Evolutionary conservation across 1,140 invertebrate species (phyloP).

Genomic region (Ptiloglossa arizonensis): DNA sequence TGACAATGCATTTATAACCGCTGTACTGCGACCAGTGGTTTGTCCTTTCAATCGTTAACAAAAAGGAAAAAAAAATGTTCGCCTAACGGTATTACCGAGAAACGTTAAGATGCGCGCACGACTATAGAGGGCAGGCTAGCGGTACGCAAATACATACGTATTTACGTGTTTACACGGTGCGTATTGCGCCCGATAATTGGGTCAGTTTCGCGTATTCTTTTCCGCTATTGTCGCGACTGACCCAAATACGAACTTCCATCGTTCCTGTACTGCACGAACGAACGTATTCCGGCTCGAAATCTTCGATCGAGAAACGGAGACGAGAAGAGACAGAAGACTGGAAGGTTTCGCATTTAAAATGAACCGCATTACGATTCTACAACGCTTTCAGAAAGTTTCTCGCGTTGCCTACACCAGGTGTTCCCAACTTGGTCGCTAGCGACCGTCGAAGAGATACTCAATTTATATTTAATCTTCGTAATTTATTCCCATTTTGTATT

Average conservation of each 20-base stretch:
- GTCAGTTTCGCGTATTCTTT: constrained; percentile 38
- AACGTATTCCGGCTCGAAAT: constrained; percentile 13
- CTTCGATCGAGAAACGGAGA: background rate
- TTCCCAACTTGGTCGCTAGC: too few relatives aligned
- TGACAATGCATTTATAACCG: too few relatives aligned
- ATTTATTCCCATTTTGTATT: too few relatives aligned
- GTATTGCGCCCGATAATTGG: constrained; percentile 20
- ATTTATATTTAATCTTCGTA: too few relatives aligned
- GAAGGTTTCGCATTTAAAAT: background rate
- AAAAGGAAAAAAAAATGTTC: background rate
- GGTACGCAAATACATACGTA: constrained; percentile 31
- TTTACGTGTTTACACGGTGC: constrained; percentile 31
- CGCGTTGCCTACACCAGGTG: background rate
- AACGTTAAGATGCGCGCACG: constrained; percentile 21
- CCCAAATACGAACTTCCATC: constrained; percentile 34
- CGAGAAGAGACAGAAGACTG: background rate
- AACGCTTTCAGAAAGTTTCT: background rate
- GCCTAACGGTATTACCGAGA: constrained; percentile 39
- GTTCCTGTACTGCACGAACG: background rate
- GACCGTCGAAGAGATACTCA: too few relatives aligned
- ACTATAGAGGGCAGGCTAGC: constrained; percentile 17
- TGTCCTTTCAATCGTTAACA: background rate
- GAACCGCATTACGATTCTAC: constrained; percentile 16
- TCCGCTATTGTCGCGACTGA: constrained; percentile 29
- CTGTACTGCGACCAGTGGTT: too few relatives aligned